These are phyloP conservation scores for Megaceryle torquata DNA, from an alignment of 2,113 vertebrate species.

Conservation along the genomic window DNA sequence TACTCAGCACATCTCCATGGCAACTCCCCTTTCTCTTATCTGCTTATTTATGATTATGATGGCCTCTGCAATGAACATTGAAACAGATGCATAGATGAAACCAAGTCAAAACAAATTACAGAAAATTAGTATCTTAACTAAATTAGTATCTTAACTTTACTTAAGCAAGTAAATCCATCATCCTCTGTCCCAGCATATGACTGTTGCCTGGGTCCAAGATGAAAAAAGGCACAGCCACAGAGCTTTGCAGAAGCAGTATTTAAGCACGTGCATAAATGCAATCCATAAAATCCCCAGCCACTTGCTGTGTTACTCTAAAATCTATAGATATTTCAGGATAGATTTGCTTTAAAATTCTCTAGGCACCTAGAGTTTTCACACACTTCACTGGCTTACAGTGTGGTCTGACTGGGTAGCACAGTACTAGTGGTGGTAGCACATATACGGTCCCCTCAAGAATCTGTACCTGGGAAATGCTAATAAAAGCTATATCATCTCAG, in stretches of 20 bases:
- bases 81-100: not conserved
- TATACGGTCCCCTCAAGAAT: not conserved
- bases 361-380: not conserved
- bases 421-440: not conserved
- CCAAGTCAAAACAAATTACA: not conserved
- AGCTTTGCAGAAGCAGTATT: not conserved
- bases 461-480: not conserved
- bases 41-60: not conserved
- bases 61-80: not conserved
- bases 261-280: not conserved
- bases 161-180: not conserved
- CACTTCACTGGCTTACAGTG: not conserved
- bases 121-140: not conserved
- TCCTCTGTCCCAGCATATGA: not conserved
- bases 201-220: not conserved
- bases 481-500: not conserved
- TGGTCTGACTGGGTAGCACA: not conserved
- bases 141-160: not conserved
- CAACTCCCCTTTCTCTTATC: not conserved
- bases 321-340: not conserved
- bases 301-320: not conserved
- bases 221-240: not conserved
- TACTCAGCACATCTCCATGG: not conserved
- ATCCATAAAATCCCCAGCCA: not conserved
- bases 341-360: not conserved